Evolutionary conservation across 1,140 invertebrate genomes (phyloP).

Genomic region (Melipona quadrifasciata): DNA sequence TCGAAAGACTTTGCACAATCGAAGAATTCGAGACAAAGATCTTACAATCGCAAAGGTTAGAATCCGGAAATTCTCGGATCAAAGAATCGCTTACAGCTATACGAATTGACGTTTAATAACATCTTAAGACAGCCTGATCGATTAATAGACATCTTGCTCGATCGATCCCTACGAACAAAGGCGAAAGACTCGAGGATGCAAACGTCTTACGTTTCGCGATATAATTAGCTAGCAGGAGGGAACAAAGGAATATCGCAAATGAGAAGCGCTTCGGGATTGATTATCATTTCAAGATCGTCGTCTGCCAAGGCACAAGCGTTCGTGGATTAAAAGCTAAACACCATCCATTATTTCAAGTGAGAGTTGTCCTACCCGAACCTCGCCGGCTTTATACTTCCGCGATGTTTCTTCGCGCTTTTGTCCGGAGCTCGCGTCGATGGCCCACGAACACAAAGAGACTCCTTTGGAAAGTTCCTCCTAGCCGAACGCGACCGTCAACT

Average conservation of each 20-base stretch:
- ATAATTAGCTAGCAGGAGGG: background rate
- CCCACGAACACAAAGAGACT: constrained; percentile 9
- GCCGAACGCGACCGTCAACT: constrained; percentile 17
- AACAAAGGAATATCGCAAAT: constrained; percentile 29
- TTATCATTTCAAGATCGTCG: constrained; percentile 41
- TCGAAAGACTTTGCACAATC: background rate
- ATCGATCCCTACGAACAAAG: background rate
- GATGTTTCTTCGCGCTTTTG: constrained; percentile 39
- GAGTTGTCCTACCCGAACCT: background rate
- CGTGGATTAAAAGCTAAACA: constrained; percentile 41
- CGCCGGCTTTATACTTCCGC: background rate
- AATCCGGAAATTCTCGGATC: background rate
- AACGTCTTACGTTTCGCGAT: background rate
- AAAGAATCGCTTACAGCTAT: background rate
- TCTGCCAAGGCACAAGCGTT: background rate
- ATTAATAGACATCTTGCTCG: background rate
- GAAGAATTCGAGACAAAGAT: background rate
- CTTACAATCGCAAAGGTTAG: background rate
- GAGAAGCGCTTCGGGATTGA: constrained; percentile 23
- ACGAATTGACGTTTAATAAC: background rate
- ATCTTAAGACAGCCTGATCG: background rate
- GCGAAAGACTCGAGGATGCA: background rate
- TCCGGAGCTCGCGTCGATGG: constrained; percentile 7
- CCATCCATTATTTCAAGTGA: constrained; percentile 45
- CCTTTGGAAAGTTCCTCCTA: background rate